These are phyloP conservation scores for Cephalopachus bancanus DNA, from an alignment of 2,797 vertebrate species.

Conservation along the genomic window DNA sequence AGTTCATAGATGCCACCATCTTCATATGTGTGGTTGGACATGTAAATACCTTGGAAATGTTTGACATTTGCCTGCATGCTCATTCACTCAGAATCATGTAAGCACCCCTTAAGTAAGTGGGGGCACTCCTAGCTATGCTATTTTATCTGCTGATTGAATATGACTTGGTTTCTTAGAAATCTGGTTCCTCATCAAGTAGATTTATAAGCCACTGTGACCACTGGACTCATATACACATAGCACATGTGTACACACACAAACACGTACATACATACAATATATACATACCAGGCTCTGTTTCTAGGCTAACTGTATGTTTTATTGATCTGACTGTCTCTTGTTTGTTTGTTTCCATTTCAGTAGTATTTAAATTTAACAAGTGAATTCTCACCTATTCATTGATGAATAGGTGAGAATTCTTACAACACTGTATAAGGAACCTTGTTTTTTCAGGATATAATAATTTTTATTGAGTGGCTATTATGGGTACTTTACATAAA, in stretches of 20 bases:
- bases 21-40: neutral
- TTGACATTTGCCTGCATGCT: neutral
- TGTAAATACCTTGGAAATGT: neutral
- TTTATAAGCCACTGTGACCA: neutral
- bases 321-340: neutral
- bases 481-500: neutral
- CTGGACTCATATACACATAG: neutral
- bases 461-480: neutral
- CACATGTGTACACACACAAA: neutral
- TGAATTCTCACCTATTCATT: neutral
- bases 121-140: no score
- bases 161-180: neutral
- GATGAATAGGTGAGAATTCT: neutral
- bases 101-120: neutral
- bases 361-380: neutral
- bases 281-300: neutral
- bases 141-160: neutral
- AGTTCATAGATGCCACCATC: neutral
- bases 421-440: neutral
- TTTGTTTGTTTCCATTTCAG: neutral
- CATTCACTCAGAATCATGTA: neutral
- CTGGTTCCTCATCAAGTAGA: neutral
- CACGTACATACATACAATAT: no score
- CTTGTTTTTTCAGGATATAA: neutral
- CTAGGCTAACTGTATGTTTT: neutral